Conservation (phyloP, 2,113 vertebrate genomes). For the Ellobius talpinus region DNA sequence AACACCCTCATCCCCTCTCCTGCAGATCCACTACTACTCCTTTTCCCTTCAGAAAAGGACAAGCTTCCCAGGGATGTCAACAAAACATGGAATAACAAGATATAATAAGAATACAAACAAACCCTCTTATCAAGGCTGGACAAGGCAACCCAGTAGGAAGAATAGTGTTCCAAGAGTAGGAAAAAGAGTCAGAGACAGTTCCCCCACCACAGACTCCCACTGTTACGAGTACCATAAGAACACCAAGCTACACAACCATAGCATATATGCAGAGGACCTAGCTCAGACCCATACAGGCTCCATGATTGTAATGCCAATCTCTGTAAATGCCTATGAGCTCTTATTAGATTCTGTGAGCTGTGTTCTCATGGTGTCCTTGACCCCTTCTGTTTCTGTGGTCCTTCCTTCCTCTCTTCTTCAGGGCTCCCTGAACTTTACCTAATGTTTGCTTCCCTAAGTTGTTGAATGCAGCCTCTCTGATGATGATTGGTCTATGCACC, state of each 20-base stretch:
- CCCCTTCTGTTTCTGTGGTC: background rate
- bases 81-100: background rate
- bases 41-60: background rate
- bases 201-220: background rate
- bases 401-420: background rate
- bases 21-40: background rate
- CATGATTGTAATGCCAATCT: background rate
- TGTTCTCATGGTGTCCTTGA: background rate
- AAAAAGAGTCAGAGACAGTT: background rate
- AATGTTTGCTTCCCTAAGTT: background rate
- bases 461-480: background rate
- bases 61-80: background rate
- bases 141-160: background rate
- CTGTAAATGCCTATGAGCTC: background rate
- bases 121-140: background rate
- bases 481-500: background rate
- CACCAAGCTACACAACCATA: background rate
- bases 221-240: background rate
- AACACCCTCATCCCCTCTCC: rapidly evolving
- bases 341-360: background rate
- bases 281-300: background rate
- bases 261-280: background rate
- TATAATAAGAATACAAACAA: background rate
- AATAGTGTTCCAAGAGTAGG: background rate
- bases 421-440: background rate